phyloP scores from a whole-genome alignment of 2,888 invertebrate species.

The Chirona hameri region DNA sequence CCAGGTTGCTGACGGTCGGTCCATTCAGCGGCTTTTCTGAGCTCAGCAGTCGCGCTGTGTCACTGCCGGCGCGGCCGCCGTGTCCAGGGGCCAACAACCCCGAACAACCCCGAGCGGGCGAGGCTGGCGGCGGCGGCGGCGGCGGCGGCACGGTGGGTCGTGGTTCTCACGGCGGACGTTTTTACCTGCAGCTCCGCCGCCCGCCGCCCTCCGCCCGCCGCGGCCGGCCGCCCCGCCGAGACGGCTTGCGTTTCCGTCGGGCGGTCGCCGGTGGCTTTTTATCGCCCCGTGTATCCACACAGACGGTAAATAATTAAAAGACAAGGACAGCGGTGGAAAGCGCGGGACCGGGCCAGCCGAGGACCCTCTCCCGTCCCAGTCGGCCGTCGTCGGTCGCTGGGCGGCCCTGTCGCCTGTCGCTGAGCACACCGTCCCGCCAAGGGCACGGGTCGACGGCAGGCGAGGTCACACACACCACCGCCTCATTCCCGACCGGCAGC shows the following conservation, averaged over 20 bases:
- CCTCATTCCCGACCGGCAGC: not conserved
- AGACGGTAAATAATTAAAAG: constrained; percentile 11
- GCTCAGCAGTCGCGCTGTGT: too few relatives aligned
- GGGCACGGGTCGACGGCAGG: not conserved
- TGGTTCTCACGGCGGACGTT: constrained; percentile 7
- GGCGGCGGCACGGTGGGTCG: not conserved
- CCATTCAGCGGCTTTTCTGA: too few relatives aligned
- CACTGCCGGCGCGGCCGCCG: not conserved
- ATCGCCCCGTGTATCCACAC: not conserved
- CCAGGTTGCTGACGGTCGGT: too few relatives aligned
- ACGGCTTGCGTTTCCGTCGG: not conserved
- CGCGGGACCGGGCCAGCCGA: not conserved
- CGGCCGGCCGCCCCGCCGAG: not conserved
- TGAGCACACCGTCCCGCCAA: not conserved
- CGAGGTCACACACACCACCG: not conserved
- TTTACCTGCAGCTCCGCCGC: not conserved
- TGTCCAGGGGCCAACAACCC: not conserved
- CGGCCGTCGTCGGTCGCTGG: not conserved
- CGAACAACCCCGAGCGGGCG: not conserved
- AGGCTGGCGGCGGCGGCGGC: not conserved
- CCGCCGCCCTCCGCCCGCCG: too few relatives aligned
- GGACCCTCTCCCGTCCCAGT: not conserved
- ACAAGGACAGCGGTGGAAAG: not conserved
- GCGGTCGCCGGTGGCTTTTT: not conserved
- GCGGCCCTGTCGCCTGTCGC: not conserved